Evolutionary conservation across 2,888 invertebrate species (phyloP), one percentile per base, ranked within the genome.

Genomic region (Eupithecia pulchellata): DNA sequence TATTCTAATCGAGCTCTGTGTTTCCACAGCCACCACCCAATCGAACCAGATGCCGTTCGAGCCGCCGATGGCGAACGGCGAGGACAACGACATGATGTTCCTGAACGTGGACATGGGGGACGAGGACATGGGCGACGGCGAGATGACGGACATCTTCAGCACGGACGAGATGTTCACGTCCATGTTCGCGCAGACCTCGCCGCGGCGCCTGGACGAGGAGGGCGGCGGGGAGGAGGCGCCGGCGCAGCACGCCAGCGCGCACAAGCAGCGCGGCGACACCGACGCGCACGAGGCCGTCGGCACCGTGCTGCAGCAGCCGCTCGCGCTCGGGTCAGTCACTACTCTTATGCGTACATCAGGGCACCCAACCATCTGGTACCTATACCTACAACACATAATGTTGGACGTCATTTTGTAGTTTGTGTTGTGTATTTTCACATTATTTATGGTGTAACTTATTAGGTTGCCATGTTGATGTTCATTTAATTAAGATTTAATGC

Each of bases 221-320:
- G 75, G 78, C 25, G 78, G 74, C 25, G 82, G 78, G 20, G 75
- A 70, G 63, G 86, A 78, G 77, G 83, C 80, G 78, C 83, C 78
- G 75, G 82, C 82, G 78, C 81, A 85, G 79, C 73, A 79, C 79
- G 76, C 86, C 79, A 75, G 78, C 75, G 70, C 82, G 27, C 80
- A 86, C 86, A 25, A 29, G 60, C 79, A 78, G 72, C 74, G 74
- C 47, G 71, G 89, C 6, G 71, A 78, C 78, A 66, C 86, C 76
- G 61, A 90, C 68, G 66, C 64, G 71, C 72, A 67, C 86, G 97
- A 97, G 88, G 96, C 98, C 91, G 97, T 98, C 72, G 98, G 98
- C 61, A 97, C 97, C 42, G 95, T 99, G 73, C 95, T 99, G 79
- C 99, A 99, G 90, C 99, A 99, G 94, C 99, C 99, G 13, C 95